A percentile compares a stretch with the other conserved stretches of the same genome.
phyloP scores from a whole-genome alignment of 2,113 vertebrate genomes.

The Dipodomys merriami region DNA sequence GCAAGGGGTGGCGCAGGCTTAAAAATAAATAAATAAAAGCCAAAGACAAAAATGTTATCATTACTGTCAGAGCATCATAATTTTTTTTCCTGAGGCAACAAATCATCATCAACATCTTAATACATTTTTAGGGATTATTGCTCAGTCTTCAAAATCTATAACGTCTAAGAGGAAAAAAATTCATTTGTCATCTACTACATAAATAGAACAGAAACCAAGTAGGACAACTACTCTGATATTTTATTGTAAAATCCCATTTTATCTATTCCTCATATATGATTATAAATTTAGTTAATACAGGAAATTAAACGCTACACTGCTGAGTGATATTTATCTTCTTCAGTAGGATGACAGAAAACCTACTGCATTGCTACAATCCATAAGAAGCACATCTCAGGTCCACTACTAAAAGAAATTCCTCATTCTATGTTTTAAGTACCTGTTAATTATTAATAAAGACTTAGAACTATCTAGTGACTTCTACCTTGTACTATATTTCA shows the following conservation, averaged over 20 bases:
- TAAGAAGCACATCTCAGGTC: not conserved
- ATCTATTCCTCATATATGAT: not conserved
- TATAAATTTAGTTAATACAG: not conserved
- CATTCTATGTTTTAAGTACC: slow-evolving; percentile 20
- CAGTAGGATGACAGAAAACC: not conserved
- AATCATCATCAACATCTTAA: slow-evolving; percentile 63
- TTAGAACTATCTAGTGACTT: not conserved
- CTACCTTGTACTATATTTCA: not conserved
- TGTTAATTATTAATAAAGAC: slow-evolving; percentile 9
- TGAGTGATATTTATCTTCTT: slow-evolving; percentile 10
- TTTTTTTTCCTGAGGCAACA: slow-evolving; percentile 60
- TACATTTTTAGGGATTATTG: slow-evolving; percentile 41
- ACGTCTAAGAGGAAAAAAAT: slow-evolving; percentile 34
- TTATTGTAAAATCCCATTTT: slow-evolving; percentile 52
- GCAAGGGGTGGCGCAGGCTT: not conserved
- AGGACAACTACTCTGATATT: not conserved
- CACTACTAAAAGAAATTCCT: not conserved
- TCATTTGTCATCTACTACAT: slow-evolving; percentile 20
- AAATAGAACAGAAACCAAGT: slow-evolving; percentile 55
- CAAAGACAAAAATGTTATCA: slow-evolving; percentile 49
- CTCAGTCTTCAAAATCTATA: slow-evolving; percentile 46
- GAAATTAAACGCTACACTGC: slow-evolving; percentile 29
- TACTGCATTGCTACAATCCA: not conserved
- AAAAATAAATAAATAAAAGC: not conserved
- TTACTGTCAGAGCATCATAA: slow-evolving; percentile 45